phyloP scores from a whole-genome alignment of 2,797 vertebrate genomes.

The Chrysocyon brachyurus region DNA sequence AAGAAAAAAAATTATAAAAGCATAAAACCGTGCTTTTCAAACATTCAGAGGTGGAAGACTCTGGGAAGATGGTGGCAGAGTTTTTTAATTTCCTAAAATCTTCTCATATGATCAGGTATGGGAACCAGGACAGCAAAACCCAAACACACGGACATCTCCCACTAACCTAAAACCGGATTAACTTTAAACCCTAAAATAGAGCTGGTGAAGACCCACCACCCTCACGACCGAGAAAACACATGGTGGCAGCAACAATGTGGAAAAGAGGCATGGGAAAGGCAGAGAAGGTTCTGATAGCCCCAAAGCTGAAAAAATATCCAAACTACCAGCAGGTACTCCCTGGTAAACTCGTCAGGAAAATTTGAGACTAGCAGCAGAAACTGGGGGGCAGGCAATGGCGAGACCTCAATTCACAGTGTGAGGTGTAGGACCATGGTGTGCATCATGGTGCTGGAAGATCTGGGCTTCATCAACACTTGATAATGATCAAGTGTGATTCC shows the following conservation, averaged over 20 bases:
- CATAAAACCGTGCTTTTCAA: neutral
- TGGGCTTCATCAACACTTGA: neutral
- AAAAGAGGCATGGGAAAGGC: neutral
- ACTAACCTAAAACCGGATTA: neutral
- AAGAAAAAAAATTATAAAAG: neutral
- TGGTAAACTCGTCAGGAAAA: neutral
- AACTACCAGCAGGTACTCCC: neutral
- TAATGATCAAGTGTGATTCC: neutral
- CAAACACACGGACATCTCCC: neutral
- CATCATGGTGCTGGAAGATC: neutral
- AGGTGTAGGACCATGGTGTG: neutral
- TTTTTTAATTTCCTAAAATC: neutral
- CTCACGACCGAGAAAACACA: neutral
- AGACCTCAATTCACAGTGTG: neutral
- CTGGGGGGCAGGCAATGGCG: no score
- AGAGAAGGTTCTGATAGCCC: neutral
- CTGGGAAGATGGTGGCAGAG: neutral
- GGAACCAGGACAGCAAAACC: neutral
- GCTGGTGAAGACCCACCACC: neutral
- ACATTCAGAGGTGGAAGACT: neutral
- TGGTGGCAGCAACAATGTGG: neutral
- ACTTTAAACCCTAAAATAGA: neutral
- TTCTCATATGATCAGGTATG: neutral
- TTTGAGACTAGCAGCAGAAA: neutral
- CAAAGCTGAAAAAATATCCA: neutral